Evolutionary conservation across 2,797 vertebrate species (phyloP), one percentile per base, ranked within the genome.

Genomic region (Aplochiton taeniatus): DNA sequence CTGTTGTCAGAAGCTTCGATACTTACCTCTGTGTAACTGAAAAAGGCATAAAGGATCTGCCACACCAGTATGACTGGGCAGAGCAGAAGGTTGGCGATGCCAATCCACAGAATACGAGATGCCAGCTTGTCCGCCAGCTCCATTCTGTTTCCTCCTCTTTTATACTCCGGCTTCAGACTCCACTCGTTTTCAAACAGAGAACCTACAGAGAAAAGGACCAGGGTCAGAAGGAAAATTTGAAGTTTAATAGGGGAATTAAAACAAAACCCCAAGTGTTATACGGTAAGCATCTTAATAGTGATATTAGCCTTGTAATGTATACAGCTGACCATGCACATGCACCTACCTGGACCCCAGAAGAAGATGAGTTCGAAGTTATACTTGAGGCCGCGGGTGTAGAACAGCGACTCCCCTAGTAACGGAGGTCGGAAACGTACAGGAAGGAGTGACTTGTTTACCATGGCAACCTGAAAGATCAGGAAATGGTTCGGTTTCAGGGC

Each of bases 291-390:
- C 31, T 31, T 31, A 31, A 31, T 6, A 31, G 31, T 31, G 31
- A 31, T 31, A 31, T 31, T 31, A 2, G 31, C 31, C 31, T 31
- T 31, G 31, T 31, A 31, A 31, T 31, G 31, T 31, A 3, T 6
- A 61, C 53, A 59, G 47, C 50, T 42, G 41, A 8, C 19, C 9
- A 53, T 42, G 61, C 65, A 53, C 43, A 51, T 9, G 68, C n/a
- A 83, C 78, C 56, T 49, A 91, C 90, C 90, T 0, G 98, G 98
- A 0, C 98, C 98, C 98, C 98, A 99, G 84, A 99, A 98, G 78
- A 99, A 98, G 86, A 99, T 98, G 58, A 99, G 93, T 88, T 99
- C 97, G 1, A 98, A 98, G 89, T 99, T 99, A 89, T 99, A 99
- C 86, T 98, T 98, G 75, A 99, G 96, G 54, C 98, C 98, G 0